These are phyloP conservation scores for Notodonta dromedarius DNA, from an alignment of 2,888 invertebrate genomes.

Conservation along the genomic window DNA sequence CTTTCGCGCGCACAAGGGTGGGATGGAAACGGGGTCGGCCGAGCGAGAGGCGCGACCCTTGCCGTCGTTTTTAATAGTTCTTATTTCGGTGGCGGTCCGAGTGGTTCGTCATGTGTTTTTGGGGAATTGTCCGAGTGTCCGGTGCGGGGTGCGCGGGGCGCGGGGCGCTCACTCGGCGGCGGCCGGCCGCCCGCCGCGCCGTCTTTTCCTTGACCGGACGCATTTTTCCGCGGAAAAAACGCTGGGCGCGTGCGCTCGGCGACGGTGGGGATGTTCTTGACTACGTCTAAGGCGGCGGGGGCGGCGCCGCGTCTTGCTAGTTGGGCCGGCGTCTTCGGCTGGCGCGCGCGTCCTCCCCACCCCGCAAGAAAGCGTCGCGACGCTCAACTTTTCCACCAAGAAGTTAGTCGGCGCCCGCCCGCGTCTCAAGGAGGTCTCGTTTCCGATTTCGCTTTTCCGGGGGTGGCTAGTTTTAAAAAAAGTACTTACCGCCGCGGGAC, in stretches of 20 bases:
- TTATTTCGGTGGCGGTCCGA: conserved; percentile 77
- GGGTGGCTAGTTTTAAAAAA: conserved; percentile 44
- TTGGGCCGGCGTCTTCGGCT: conserved; percentile 82
- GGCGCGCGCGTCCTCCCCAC: conserved; percentile 83
- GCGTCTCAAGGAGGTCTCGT: conserved; percentile 82
- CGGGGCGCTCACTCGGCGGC: conserved; percentile 45
- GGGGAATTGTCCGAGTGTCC: conserved; percentile 51
- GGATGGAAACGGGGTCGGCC: conserved; percentile 66
- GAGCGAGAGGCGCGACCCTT: conserved; percentile 77
- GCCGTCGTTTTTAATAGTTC: conserved; percentile 80
- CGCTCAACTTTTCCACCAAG: conserved; percentile 84
- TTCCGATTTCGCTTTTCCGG: conserved; percentile 74
- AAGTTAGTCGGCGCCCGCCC: conserved; percentile 85
- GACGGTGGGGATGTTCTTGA: conserved; percentile 82
- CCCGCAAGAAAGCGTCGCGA: conserved; percentile 82
- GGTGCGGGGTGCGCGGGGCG: conserved; percentile 44
- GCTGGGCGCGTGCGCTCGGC: conserved; percentile 81
- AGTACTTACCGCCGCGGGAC: conserved; percentile 34
- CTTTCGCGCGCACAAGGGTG: conserved; percentile 72
- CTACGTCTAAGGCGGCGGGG: conserved; percentile 83
- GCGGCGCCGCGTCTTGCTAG: conserved; percentile 83
- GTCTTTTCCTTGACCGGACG: conserved; percentile 82
- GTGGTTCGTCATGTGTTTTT: conserved; percentile 66
- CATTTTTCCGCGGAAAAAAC: conserved; percentile 84
- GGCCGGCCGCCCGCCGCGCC: conserved; percentile 62